Base-by-base conservation (phyloP, 2,113 vertebrate species). In the Lamprologus lemairii region DNA sequence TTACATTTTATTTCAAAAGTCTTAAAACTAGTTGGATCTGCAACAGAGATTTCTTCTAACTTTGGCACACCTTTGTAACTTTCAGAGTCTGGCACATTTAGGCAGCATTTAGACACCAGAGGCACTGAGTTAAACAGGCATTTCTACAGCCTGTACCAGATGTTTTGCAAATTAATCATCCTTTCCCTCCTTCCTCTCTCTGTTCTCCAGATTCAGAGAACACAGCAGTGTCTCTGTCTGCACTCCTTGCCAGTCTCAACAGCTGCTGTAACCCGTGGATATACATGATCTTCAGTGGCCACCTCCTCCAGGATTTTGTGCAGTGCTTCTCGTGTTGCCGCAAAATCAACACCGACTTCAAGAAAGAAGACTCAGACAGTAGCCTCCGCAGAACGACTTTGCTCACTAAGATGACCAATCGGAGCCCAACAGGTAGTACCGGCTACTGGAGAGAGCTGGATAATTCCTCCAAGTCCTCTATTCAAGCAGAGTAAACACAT, bases 261-360 rank as follows among this genome's bases (percentile, higher is more conserved):
- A 99, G 98, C 82, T 99, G 98, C 95, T 99, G 98, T 84, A 99
- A 99, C 93, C 98, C 98, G 0, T 99, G 98, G 98, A 98, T 99
- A 93, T 99, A 99, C 95, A 99, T 99, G 98, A 97, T 99, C 93
- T 99, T 99, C 92, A 99, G 98, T 1, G 98, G 98, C 4, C 98
- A 99, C 80, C 98, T 99, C 80, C 96, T 99, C 47, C 97, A 98
- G 84, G 98, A 99, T 92, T 98, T 98, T 19, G 26, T 97, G 35
- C 97, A 95, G 84, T 98, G 97, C 90, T 97, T 99, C 86, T 95
- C 92, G 2, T 98, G 97, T 91, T 98, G 96, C 92, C 94, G 83
- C 71, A 97, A 94, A 85, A 68, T 94, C 14, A 97, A 90, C 31
- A 88, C 92, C 28, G 95, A 93, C 0, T 94, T 97, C 87, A 97